Conservation (phyloP, 2,113 vertebrate species). For the Heterocephalus glaber region DNA sequence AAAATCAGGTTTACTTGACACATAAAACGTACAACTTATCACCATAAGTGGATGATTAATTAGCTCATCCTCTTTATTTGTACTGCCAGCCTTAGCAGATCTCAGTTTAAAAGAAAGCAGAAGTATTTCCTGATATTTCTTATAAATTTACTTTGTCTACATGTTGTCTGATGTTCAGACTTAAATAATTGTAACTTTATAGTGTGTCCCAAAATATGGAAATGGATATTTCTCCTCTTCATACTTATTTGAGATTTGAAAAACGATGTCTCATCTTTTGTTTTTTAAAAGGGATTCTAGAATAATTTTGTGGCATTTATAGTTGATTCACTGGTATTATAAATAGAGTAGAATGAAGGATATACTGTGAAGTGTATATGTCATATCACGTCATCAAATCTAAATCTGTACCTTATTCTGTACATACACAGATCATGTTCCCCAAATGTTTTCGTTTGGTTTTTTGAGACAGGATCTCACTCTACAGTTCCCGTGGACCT, state of each 20-base stretch:
- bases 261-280: neutral
- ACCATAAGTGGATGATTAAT: neutral
- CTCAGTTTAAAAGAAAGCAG: neutral
- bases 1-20: neutral
- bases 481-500: neutral
- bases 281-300: neutral
- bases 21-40: neutral
- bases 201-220: neutral
- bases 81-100: neutral
- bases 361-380: neutral
- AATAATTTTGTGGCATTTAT: neutral
- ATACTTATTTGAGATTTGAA: neutral
- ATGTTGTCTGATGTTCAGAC: neutral
- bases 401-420: neutral
- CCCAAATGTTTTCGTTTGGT: neutral
- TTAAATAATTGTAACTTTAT: neutral
- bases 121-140: neutral
- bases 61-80: neutral
- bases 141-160: neutral
- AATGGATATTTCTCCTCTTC: neutral
- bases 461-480: neutral
- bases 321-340: neutral
- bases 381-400: neutral
- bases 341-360: neutral
- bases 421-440: neutral